Conservation (phyloP, 2,888 invertebrate species). For the Cotesia congregata region DNA sequence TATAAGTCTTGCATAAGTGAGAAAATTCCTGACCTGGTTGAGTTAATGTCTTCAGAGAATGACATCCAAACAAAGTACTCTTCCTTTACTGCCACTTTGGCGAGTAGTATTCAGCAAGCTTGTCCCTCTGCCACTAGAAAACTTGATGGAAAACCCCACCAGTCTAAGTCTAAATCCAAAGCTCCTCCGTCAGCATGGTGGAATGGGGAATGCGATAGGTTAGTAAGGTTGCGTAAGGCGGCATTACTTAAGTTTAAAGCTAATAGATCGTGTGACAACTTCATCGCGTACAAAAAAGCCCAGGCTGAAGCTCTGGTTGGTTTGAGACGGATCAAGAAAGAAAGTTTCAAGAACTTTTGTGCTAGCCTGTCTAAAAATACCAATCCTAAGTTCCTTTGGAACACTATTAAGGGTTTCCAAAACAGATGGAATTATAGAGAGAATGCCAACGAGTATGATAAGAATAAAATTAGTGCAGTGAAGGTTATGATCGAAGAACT, state of each 20-base stretch:
- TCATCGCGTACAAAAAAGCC: conserved; percentile 5
- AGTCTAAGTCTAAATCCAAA: neutral
- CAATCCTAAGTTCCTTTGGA: conserved; percentile 31
- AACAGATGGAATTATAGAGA: conserved; percentile 11
- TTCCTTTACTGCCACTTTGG: too few species aligned
- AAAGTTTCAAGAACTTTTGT: conserved; percentile 22
- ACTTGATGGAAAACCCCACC: neutral
- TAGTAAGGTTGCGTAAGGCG: neutral
- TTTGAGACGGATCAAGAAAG: conserved; percentile 26
- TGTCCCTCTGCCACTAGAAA: too few species aligned
- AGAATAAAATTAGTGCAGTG: neutral
- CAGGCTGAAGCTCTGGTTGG: neutral
- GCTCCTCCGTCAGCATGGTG: conserved; percentile 4
- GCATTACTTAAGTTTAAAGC: neutral
- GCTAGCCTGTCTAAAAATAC: conserved; percentile 22
- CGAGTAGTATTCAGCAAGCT: too few species aligned
- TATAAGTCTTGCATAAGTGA: too few species aligned
- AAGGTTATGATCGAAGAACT: neutral
- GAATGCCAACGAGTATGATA: neutral
- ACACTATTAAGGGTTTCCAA: conserved; percentile 33
- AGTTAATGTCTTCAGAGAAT: too few species aligned
- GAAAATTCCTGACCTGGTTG: too few species aligned
- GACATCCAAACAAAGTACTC: too few species aligned
- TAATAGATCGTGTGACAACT: neutral
- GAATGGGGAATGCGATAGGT: neutral